phyloP scores from a whole-genome alignment of 2,888 invertebrate genomes.

The Cryptus viduatorius region DNA sequence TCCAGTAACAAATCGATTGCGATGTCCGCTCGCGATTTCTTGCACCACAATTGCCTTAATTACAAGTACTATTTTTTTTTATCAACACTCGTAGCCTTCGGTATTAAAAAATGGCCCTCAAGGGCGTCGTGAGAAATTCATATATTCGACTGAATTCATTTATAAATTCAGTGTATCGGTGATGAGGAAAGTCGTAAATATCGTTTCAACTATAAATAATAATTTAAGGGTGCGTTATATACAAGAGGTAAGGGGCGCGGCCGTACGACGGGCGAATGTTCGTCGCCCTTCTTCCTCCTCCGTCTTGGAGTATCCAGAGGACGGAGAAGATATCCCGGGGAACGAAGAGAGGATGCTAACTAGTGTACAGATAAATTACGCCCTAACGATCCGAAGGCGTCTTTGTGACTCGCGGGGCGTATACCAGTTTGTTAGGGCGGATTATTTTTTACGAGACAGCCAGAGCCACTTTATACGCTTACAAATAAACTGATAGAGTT shows the following conservation, averaged over 20 bases:
- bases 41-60: constrained; percentile 15
- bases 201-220: constrained; percentile 77
- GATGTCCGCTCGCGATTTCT: not conserved
- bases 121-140: constrained; percentile 27
- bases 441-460: constrained; percentile 72
- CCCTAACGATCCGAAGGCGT: constrained; percentile 71
- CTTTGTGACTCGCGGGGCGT: constrained; percentile 71
- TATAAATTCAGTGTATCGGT: constrained; percentile 53
- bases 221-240: constrained; percentile 73
- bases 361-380: constrained; percentile 74
- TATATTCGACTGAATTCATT: constrained; percentile 24
- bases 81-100: constrained; percentile 8
- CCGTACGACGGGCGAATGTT: constrained; percentile 30
- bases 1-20: not conserved
- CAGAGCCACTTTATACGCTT: constrained; percentile 58
- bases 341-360: constrained; percentile 65
- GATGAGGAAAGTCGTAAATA: constrained; percentile 71
- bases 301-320: constrained; percentile 28
- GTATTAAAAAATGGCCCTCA: not conserved
- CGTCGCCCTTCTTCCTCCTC: constrained; percentile 45
- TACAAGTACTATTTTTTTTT: constrained; percentile 12
- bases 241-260: constrained; percentile 51
- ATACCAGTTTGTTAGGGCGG: constrained; percentile 72
- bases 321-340: constrained; percentile 38
- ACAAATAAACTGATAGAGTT: constrained; percentile 67